Base-by-base conservation (phyloP, 2,113 vertebrate genomes). In the Maccullochella peelii region DNA sequence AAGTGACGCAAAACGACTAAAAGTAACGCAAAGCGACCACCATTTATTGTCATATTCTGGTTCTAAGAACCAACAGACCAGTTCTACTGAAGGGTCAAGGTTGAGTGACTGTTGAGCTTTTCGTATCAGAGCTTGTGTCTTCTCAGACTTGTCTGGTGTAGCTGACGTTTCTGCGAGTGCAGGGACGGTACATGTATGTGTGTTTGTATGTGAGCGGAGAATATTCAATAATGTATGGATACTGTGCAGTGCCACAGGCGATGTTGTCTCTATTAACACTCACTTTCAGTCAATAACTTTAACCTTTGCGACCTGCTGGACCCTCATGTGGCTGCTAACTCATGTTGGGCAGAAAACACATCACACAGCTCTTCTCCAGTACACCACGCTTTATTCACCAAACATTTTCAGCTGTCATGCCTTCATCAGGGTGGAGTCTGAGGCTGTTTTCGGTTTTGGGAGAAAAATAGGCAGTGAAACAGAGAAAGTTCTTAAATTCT, bases 151-250 rank as follows among this genome's bases (percentile, higher is more conserved):
- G 33, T 33, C 33, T 33, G 33, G 27, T 49, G n/a, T 33, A 20
- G 25, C 66, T 5, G 47, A 52, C 16, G 15, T 23, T 47, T 33
- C 21, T 20, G 20, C 21, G 36, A 27, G 10, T 33, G 25, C 18
- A 33, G 58, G 20, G 18, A 44, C 40, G 5, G 62, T 40, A 20
- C 3, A 44, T 58, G 38, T 73, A 52, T 59, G 47, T 21, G 55
- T 38, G 57, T 71, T 47, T 30, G 61, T 59, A 36, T 21, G 83
- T 33, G 23, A 15, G 25, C 18, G 2, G 21, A 61, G 83, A 67
- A 72, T n/a, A 79, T 16, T 86, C 83, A 85, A 79, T 85, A 85
- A 77, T 25, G 70, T 83, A 61, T 68, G 36, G 75, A 74, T 68
- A 8, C 12, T 50, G 36, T 42, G 3, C 63, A 18, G 47, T 1